Base-by-base conservation (phyloP, 2,888 invertebrate species). In the Himalopsyche japonica region DNA sequence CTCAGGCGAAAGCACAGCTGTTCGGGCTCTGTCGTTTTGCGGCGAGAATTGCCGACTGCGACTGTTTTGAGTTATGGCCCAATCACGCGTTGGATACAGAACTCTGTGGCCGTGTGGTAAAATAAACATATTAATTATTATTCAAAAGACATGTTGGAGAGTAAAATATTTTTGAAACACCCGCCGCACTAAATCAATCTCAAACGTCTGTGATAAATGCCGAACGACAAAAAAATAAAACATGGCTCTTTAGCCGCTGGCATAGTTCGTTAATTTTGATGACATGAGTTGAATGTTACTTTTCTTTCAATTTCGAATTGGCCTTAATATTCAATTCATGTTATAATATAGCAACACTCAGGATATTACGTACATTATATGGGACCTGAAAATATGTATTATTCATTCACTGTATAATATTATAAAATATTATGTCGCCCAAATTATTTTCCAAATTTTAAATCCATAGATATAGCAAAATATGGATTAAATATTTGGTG, bases 1-100 rank as follows among this genome's bases (percentile, higher is more conserved):
- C 70, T 85, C 82, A 85, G 64, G 47, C 57, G 64, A 82, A 82
- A 80, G 85, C 70, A 80, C 84, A 84, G 85, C 85, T 82, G 84
- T 43, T 84, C 84, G 81, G 84, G 24, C 79, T 32, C 49, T 48
- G 64, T 79, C 79, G 82, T 37, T 48, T 78, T 76, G 32, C 34
- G 70, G 57, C 84, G 81, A 78, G 37, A 78, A 78, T 49, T 43
- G 81, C 81, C 81, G 84, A 81, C 81, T 64, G 47, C 64, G 80
- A 83, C 47, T 37, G 30, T 37, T 79, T 32, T 81, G 76, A 83
- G 32, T 83, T 80, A 83, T 83, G 76, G 76, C 80, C 76, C 70
- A 80, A 79, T 79, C 82, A 82, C 76, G 79, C 32, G 82, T 70
- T 70, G 27, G 70, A 2, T 20, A 70, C 27, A 70, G 70, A 30